Conservation (phyloP, 2,797 vertebrate species). For the Acanthis flammea region DNA sequence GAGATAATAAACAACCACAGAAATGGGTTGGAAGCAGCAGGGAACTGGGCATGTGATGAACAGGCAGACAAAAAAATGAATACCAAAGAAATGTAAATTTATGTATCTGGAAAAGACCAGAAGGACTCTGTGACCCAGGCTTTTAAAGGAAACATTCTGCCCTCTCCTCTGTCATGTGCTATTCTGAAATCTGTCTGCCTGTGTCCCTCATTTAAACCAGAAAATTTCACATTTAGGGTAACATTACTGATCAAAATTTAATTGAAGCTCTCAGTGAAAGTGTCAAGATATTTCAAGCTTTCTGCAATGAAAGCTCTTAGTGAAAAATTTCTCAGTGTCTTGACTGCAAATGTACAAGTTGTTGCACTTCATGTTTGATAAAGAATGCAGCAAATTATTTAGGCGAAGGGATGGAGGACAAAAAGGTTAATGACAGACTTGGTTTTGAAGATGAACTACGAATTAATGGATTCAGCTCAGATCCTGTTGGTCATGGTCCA, state of each 20-base stretch:
- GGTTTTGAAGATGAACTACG: slow-evolving; percentile 32
- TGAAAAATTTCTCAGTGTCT: background rate
- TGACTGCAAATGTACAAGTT: background rate
- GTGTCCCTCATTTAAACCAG: background rate
- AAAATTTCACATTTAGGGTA: background rate
- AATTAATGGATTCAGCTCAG: slow-evolving; percentile 37
- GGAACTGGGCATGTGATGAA: background rate
- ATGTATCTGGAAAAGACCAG: background rate
- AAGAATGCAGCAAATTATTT: slow-evolving; percentile 6
- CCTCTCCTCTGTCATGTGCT: background rate
- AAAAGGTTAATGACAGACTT: slow-evolving; percentile 54
- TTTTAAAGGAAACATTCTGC: background rate
- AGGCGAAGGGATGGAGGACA: background rate
- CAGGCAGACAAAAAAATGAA: background rate
- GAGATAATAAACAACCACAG: background rate
- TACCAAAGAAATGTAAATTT: background rate
- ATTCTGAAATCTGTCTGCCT: background rate
- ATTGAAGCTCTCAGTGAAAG: background rate
- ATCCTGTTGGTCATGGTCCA: background rate
- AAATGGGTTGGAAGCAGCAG: background rate
- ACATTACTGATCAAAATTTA: background rate
- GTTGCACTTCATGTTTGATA: slow-evolving; percentile 24
- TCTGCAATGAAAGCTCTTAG: background rate
- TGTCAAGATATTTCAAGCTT: background rate
- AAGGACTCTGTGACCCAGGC: background rate